Evolutionary conservation across 1,140 invertebrate genomes (phyloP), one percentile per base, ranked within the genome.

Genomic region (Lepidostoma basale): DNA sequence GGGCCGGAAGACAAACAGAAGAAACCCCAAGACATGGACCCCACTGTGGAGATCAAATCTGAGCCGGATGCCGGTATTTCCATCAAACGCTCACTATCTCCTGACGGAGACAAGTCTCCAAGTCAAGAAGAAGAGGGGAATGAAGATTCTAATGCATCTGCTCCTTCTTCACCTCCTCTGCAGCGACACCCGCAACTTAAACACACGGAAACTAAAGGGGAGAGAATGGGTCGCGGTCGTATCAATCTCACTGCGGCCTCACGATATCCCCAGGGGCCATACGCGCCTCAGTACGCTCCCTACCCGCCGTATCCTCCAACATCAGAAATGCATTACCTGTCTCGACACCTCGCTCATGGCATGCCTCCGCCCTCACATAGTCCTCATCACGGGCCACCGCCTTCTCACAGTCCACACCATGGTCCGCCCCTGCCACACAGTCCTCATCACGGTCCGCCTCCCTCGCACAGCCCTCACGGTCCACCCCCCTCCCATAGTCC

Each of bases 221-320:
- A 70, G 77, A 78, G 69, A 75, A 78, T 30, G 74, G 76, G 1
- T 47, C 77, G 26, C n/a, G 58, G 70, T 4, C 26, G 71, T 0
- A 67, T 73, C 4, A 28, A 63, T 9, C 36, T 67, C 14, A 74
- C 73, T n/a, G 26, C 63, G 3, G 73, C 67, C 6, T 75, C 78
- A 64, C 75, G 80, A 0, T 81, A 74, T 63, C 80, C 81, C 33
- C 75, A 80, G 4, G 81, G 80, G 4, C 80, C 80, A 0, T 81
- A 81, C 74, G 79, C 80, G 18, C 79, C 81, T 3, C 80, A 83
- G 54, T 82, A 80, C 62, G 79, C 76, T 1, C 79, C 80, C 0
- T 81, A 80, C 71, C 78, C 79, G 5, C 81, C 81, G 0, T 80
- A 81, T 73, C 79, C 79, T 18, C 78, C 78, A 30, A 33, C 56